Base-by-base conservation (phyloP, 1,140 invertebrate species). In the Tenebrio molitor region DNA sequence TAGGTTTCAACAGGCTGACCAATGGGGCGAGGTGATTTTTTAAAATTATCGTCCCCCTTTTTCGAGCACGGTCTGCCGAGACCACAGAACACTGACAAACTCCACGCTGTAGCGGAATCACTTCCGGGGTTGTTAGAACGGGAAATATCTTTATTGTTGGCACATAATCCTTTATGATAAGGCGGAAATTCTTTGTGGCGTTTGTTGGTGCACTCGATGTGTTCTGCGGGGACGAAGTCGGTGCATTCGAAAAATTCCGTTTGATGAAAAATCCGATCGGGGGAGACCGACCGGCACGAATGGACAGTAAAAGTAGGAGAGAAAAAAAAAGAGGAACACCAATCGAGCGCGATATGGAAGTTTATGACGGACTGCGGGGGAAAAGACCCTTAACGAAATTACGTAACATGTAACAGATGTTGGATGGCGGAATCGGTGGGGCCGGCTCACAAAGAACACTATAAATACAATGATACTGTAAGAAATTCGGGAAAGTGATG, bases 401-500 rank as follows among this genome's bases (percentile, higher is more conserved):
- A 58, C 50, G 21, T 10, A 58, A 58, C 50, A 58, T 58, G 23
- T 58, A 58, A 58, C 50, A 58, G 50, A 58, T 58, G 50, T 58
- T 15, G 21, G 50, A 5, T 39, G 12, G 36, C 4, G 12, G n/a
- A n/a, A 12, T 2, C n/a, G 12, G 8, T 29, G 36, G 4, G n/a
- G 29, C 29, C 10, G 4, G 29, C 29, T 33, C 10, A 10, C 29
- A 39, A 39, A 39, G n/a, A 39, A 39, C 36, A 39, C 36, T n/a
- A 12, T 7, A 5, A 39, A 39, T 5, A 39, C 10, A 39, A 39
- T 39, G 36, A 39, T 39, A 39, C 12, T 39, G 5, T 12, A 39
- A 5, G 5, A 39, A 39, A 39, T 39, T 39, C 12, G 12, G n/a
- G n/a, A n/a, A n/a, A n/a, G n/a, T n/a, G n/a, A n/a, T n/a, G n/a